Conservation (phyloP, 2,113 vertebrate genomes). For the Ciconia maguari region DNA sequence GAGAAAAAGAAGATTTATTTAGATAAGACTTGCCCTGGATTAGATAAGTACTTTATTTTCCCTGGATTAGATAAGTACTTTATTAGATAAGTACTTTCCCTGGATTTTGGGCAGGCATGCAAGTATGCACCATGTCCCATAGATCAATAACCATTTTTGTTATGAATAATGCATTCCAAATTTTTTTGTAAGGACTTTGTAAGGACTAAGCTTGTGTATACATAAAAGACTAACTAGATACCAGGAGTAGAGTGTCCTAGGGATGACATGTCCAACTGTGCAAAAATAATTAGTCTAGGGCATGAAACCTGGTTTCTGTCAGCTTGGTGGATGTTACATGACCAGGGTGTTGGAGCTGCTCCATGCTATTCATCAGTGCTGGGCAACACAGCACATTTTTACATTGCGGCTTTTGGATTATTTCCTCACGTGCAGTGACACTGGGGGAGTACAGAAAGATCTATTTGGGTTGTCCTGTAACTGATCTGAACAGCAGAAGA, state of each 20-base stretch:
- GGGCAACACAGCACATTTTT: not conserved
- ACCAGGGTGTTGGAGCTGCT: not conserved
- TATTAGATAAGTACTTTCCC: not conserved
- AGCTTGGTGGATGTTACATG: not conserved
- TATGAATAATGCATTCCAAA: not conserved
- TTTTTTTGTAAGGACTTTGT: not conserved
- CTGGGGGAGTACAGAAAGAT: not conserved
- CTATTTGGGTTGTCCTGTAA: not conserved
- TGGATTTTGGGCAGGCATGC: not conserved
- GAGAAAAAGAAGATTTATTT: not conserved
- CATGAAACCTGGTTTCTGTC: slow-evolving; percentile 8
- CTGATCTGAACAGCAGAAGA: not conserved
- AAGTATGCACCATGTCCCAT: not conserved
- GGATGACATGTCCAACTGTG: not conserved
- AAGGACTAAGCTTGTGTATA: not conserved
- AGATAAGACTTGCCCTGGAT: not conserved
- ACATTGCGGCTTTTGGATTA: not conserved
- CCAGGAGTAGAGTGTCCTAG: not conserved
- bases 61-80: too few species aligned
- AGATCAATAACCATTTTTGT: not conserved
- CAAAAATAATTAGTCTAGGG: slow-evolving; percentile 11
- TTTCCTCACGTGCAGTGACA: not conserved
- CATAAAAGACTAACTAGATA: not conserved
- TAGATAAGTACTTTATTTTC: too few species aligned
- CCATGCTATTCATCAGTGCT: not conserved